Conservation (phyloP, 2,797 vertebrate genomes). For the Echiichthys vipera region DNA sequence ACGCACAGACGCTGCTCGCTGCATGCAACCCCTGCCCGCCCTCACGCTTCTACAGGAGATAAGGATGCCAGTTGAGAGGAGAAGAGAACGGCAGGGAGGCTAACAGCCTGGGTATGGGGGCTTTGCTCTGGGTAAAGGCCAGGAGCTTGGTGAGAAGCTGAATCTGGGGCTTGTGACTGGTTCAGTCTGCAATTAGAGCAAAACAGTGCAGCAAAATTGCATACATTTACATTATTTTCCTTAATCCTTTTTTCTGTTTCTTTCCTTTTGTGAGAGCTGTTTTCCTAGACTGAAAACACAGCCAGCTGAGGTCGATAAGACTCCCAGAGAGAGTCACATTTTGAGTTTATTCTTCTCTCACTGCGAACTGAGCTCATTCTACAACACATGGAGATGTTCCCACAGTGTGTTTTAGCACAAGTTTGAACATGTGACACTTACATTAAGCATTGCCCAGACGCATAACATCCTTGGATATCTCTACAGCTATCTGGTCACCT, state of each 20-base stretch:
- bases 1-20: constrained; percentile 44
- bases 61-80: constrained; percentile 56
- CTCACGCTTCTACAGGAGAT: constrained; percentile 63
- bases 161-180: constrained; percentile 12
- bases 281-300: constrained; percentile 52
- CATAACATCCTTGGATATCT: constrained; percentile 51
- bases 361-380: constrained; percentile 44
- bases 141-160: constrained; percentile 14
- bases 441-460: constrained; percentile 39
- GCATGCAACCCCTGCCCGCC: constrained; percentile 50
- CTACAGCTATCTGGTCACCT: constrained; percentile 46
- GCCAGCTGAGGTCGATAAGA: constrained; percentile 60
- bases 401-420: constrained; percentile 49
- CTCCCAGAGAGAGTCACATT: constrained; percentile 58
- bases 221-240: constrained; percentile 43
- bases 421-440: constrained; percentile 52
- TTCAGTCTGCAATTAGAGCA: constrained; percentile 33
- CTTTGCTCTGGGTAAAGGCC: constrained; percentile 23
- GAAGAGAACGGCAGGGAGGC: constrained; percentile 25
- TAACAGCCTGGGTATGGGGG: constrained; percentile 18
- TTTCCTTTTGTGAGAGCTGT: constrained; percentile 40
- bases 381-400: constrained; percentile 52
- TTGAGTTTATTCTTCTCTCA: constrained; percentile 60
- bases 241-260: constrained; percentile 20
- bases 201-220: constrained; percentile 27